Evolutionary conservation across 1,140 invertebrate genomes (phyloP).

Genomic region (Diorhabda elongata): DNA sequence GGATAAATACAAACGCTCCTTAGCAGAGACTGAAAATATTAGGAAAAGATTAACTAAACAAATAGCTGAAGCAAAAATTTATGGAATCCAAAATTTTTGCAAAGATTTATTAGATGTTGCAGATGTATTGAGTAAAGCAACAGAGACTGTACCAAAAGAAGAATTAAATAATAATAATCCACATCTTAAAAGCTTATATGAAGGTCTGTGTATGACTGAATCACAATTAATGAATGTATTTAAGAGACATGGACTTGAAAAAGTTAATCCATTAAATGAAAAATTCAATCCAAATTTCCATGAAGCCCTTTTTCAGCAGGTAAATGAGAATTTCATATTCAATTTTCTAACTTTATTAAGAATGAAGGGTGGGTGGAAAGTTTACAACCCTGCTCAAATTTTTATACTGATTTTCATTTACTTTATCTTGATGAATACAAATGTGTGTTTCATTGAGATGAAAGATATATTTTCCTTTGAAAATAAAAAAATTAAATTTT

Average conservation of each 20-base stretch:
- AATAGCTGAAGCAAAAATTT: constrained; percentile 90
- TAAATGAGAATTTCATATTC: constrained; percentile 37
- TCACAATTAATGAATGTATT: constrained; percentile 84
- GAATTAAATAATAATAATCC: constrained; percentile 70
- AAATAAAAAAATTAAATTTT: too few species aligned
- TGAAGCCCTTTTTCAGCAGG: constrained; percentile 92
- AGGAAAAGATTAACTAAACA: constrained; percentile 83
- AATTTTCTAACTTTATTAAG: too few species aligned
- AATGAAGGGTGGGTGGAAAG: too few species aligned
- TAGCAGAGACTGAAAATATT: constrained; percentile 95
- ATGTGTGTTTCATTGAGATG: too few species aligned
- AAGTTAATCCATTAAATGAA: constrained; percentile 82
- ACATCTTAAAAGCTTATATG: constrained; percentile 82
- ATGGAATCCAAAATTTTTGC: constrained; percentile 95
- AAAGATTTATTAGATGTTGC: constrained; percentile 96
- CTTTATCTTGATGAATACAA: too few species aligned
- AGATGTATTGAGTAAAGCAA: constrained; percentile 85
- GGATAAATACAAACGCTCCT: constrained; percentile 90
- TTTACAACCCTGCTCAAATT: too few species aligned
- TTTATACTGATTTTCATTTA: too few species aligned
- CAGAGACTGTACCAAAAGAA: constrained; percentile 83
- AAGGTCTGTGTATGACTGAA: constrained; percentile 89
- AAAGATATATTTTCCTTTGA: too few species aligned
- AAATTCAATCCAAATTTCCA: constrained; percentile 97
- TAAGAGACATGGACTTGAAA: constrained; percentile 79